phyloP scores from a whole-genome alignment of 2,113 vertebrate species.

The Ariopsis seemanni region DNA sequence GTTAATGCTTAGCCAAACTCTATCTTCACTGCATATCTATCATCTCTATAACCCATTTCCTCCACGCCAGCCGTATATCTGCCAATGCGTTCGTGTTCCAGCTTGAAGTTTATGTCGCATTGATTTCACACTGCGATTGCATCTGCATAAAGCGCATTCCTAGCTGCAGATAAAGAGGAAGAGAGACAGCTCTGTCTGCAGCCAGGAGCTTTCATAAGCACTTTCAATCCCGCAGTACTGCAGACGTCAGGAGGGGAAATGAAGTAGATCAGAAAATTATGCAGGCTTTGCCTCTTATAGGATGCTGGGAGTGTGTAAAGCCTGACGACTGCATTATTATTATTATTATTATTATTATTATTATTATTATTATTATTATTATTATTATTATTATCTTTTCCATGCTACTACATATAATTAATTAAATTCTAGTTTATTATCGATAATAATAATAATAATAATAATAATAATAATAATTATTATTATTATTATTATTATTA shows the following conservation, averaged over 20 bases:
- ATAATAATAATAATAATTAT: too few species aligned
- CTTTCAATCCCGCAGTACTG: slow-evolving; percentile 16
- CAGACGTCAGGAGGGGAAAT: neutral
- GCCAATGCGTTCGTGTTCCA: slow-evolving; percentile 8
- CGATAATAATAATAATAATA: too few species aligned
- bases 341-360: too few species aligned
- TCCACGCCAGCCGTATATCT: slow-evolving; percentile 10
- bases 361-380: too few species aligned
- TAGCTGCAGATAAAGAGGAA: slow-evolving; percentile 14
- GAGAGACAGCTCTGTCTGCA: neutral
- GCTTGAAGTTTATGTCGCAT: slow-evolving; percentile 41
- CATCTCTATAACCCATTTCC: neutral
- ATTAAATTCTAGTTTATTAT: too few species aligned
- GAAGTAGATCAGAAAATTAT: neutral
- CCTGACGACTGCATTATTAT: neutral
- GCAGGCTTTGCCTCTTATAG: neutral
- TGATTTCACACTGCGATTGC: slow-evolving; percentile 40
- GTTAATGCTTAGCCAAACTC: neutral
- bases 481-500: too few species aligned
- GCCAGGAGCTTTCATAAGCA: slow-evolving; percentile 5
- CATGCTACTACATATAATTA: too few species aligned
- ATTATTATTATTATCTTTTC: neutral
- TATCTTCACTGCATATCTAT: neutral
- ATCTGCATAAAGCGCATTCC: slow-evolving; percentile 35
- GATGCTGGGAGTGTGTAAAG: neutral